These are phyloP conservation scores for Diadumene lineata DNA, from an alignment of 92 coral and sea anemone species.

Conservation along the genomic window DNA sequence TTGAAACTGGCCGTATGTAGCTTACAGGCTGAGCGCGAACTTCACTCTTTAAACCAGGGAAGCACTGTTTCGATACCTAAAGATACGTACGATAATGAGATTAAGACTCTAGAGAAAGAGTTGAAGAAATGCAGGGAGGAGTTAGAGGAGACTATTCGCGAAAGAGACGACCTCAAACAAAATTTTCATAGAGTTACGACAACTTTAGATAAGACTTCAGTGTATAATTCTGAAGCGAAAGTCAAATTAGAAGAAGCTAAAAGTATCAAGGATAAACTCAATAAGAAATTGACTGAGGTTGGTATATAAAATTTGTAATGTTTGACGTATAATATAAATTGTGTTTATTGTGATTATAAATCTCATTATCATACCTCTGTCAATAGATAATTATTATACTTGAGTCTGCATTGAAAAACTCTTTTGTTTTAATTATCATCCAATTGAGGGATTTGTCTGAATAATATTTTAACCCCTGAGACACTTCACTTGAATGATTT, in stretches of 20 bases:
- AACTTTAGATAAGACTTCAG: conserved; percentile 63
- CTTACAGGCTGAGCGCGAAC: conserved; percentile 87
- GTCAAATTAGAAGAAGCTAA: conserved; percentile 72
- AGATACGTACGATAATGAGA: conserved; percentile 82
- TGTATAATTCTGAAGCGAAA: conserved; percentile 46
- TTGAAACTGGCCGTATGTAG: conserved; percentile 90
- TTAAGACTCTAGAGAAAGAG: conserved; percentile 77
- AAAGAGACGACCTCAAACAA: conserved; percentile 64
- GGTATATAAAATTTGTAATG: not conserved
- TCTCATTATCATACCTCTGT: too few species aligned
- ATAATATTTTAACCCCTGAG: too few species aligned
- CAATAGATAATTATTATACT: too few species aligned
- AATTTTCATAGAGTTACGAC: conserved; percentile 59
- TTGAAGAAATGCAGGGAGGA: conserved; percentile 56
- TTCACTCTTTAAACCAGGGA: conserved; percentile 48
- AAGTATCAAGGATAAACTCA: conserved; percentile 68
- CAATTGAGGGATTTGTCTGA: too few species aligned
- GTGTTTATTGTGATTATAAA: too few species aligned
- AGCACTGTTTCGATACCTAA: conserved; percentile 65
- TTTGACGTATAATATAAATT: too few species aligned
- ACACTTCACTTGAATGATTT: too few species aligned
- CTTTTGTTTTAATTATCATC: too few species aligned
- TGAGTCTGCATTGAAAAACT: too few species aligned
- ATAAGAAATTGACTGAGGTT: conserved; percentile 82
- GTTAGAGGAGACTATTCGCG: conserved; percentile 51